A percentile compares a stretch with the other conserved stretches of the same genome.
Conservation (phyloP, 2,113 vertebrate species). For the Chaetodon auriga region DNA sequence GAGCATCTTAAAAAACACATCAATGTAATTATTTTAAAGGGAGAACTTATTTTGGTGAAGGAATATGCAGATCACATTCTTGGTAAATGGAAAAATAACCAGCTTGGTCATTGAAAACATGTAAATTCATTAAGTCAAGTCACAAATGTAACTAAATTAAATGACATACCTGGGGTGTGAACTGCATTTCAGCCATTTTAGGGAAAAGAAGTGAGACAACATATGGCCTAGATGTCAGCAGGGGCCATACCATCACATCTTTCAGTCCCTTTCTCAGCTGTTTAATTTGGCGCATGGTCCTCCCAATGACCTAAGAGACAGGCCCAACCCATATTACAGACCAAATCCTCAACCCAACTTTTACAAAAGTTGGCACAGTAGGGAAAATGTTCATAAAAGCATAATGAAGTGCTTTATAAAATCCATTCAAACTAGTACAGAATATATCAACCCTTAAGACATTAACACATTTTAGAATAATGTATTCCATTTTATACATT, state of each 20-base stretch:
- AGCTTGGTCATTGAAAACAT: slow-evolving; percentile 10
- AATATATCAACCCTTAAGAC: slow-evolving; percentile 6
- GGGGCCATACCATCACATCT: slow-evolving; percentile 17
- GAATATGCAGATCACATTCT: slow-evolving; percentile 11
- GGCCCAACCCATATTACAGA: background rate
- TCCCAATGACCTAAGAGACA: slow-evolving; percentile 34
- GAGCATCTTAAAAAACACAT: slow-evolving; percentile 19
- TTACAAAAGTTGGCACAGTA: slow-evolving; percentile 28
- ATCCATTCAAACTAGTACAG: too few species aligned
- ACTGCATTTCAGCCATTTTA: slow-evolving; percentile 26
- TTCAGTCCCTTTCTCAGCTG: slow-evolving; percentile 41
- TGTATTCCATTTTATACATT: too few species aligned
- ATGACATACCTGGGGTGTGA: slow-evolving; percentile 16
- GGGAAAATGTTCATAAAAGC: slow-evolving; percentile 10
- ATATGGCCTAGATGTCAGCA: background rate
- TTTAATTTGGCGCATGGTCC: slow-evolving; percentile 36
- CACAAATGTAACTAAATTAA: slow-evolving; percentile 1
- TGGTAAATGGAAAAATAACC: slow-evolving; percentile 15
- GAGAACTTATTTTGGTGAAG: slow-evolving; percentile 9
- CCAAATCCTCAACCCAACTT: slow-evolving; percentile 10
- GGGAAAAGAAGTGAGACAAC: slow-evolving; percentile 15
- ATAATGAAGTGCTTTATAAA: slow-evolving; percentile 1
- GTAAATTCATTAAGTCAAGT: background rate
- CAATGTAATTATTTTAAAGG: slow-evolving; percentile 5
- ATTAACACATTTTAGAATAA: slow-evolving; percentile 3